These are phyloP conservation scores for Zaprionus capensis DNA, from an alignment of 1,140 invertebrate species.

Conservation along the genomic window DNA sequence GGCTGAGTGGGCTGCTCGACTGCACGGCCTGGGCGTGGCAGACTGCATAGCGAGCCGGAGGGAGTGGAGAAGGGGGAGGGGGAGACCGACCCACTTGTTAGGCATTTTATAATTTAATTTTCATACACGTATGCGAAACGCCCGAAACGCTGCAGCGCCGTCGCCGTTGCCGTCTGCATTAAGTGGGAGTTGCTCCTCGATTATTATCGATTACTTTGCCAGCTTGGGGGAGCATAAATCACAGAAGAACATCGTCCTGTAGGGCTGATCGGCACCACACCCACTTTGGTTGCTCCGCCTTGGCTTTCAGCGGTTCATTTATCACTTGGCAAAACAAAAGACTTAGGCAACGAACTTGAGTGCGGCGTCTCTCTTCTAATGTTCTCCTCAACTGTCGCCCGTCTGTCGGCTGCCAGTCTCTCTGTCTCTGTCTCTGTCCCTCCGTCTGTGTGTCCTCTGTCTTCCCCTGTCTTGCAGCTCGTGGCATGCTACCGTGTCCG, in stretches of 20 bases:
- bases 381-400: slow-evolving; percentile 50
- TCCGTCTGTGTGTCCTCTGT: not conserved
- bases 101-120: slow-evolving; percentile 82
- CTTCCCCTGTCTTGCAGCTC: slow-evolving; percentile 9
- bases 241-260: slow-evolving; percentile 13
- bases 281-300: slow-evolving; percentile 15
- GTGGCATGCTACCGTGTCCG: slow-evolving; percentile 43
- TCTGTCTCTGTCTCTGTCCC: not conserved
- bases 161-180: slow-evolving; percentile 25
- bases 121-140: slow-evolving; percentile 52
- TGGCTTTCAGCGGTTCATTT: slow-evolving; percentile 75
- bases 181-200: slow-evolving; percentile 75
- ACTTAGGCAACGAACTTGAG: slow-evolving; percentile 68
- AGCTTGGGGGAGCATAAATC: slow-evolving; percentile 63
- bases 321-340: slow-evolving; percentile 76
- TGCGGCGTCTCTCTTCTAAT: slow-evolving; percentile 64
- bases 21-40: slow-evolving; percentile 31
- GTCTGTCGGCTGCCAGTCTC: slow-evolving; percentile 21
- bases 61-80: slow-evolving; percentile 16
- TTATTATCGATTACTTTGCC: slow-evolving; percentile 79
- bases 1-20: slow-evolving; percentile 30
- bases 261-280: slow-evolving; percentile 19
- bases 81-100: slow-evolving; percentile 70
- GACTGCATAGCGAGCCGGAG: not conserved
- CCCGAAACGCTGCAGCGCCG: slow-evolving; percentile 30